Percentiles rank a stretch among this genome's conserved stretches.
These are phyloP conservation scores for Malurus elegans DNA, from an alignment of 2,113 vertebrate genomes.

Conservation along the genomic window DNA sequence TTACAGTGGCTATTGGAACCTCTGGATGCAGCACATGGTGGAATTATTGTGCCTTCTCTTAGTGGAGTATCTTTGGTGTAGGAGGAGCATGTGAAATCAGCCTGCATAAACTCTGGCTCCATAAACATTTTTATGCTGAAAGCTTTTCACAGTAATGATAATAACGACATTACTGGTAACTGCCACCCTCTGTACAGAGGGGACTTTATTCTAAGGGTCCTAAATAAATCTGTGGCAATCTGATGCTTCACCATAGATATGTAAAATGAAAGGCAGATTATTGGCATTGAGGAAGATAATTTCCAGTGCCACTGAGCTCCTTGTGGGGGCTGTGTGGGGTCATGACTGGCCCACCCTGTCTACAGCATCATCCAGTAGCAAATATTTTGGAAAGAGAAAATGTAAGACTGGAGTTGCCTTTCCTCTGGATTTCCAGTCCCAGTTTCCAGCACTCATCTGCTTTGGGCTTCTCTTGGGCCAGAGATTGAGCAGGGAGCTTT, in stretches of 20 bases:
- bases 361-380: neutral
- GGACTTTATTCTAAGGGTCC: neutral
- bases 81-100: constrained; percentile 11
- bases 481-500: neutral
- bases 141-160: constrained; percentile 10
- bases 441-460: neutral
- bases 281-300: neutral
- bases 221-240: neutral
- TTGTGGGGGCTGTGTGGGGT: fast-evolving
- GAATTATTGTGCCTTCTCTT: constrained; percentile 7
- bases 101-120: constrained; percentile 4
- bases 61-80: neutral
- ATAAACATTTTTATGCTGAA: neutral
- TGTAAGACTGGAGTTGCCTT: neutral
- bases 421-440: neutral
- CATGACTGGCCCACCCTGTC: neutral
- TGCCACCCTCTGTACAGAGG: neutral
- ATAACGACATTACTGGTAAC: neutral
- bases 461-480: neutral
- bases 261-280: neutral
- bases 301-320: neutral
- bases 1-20: constrained; percentile 56
- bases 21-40: constrained; percentile 6
- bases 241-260: neutral
- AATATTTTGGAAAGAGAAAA: neutral